Percentiles rank a stretch among this genome's conserved stretches.
Conservation (phyloP, 2,797 vertebrate species). For the Vireo griseus region DNA sequence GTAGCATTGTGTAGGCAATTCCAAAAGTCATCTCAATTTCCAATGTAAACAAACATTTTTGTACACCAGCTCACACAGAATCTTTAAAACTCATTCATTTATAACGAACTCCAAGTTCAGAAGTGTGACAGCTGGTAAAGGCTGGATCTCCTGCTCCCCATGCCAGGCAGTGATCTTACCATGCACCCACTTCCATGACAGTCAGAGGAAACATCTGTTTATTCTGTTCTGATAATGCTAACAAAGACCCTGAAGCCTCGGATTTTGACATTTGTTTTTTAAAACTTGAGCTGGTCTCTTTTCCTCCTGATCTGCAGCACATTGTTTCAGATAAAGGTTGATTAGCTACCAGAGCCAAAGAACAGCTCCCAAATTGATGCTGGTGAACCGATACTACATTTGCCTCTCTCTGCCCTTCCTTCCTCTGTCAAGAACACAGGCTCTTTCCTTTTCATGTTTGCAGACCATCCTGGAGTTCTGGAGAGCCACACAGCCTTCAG, state of each 20-base stretch:
- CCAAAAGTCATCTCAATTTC: not conserved
- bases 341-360: not conserved
- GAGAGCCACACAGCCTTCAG: rapidly evolving
- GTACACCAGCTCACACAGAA: not conserved
- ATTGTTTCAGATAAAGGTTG: not conserved
- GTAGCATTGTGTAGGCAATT: not conserved
- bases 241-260: not conserved
- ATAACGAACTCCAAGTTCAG: not conserved
- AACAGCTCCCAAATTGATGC: not conserved
- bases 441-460: not conserved
- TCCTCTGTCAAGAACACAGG: not conserved
- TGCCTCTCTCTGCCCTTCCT: not conserved
- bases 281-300: not conserved
- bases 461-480: not conserved
- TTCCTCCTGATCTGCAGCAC: not conserved
- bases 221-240: constrained; percentile 14
- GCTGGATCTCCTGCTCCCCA: not conserved
- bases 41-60: not conserved
- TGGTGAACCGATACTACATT: not conserved
- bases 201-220: constrained; percentile 19
- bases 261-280: not conserved
- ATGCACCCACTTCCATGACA: not conserved
- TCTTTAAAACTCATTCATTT: not conserved
- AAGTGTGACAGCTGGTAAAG: not conserved
- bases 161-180: not conserved